Evolutionary conservation across 1,140 invertebrate genomes (phyloP), one percentile per base, ranked within the genome.

Genomic region (Penaeus chinensis): DNA sequence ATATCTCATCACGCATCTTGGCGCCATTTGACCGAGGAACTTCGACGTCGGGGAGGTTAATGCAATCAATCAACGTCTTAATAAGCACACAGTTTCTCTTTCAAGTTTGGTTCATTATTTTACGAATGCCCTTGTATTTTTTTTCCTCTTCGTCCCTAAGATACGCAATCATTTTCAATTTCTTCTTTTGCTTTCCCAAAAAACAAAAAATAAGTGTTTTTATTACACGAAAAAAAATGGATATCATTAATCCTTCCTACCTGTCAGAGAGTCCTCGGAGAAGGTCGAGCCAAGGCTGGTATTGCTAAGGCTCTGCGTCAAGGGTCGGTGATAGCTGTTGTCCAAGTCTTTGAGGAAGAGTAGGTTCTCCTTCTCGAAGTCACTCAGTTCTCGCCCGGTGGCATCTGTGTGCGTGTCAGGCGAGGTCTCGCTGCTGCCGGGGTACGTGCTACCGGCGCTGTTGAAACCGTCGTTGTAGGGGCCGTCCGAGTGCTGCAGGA

Each of bases 281-380:
- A 84, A 89, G 54, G 81, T 83, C 20, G 89, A 89, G 10, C 82
- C 84, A 16, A 89, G 32, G 24, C 85, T 87, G 18, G 89, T 80
- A 19, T 89, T 89, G 65, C 81, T 84, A 20, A 69, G 27, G 37
- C 81, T 84, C 0, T 86, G 89, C 0, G 82, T 66, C 10, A 87
- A 20, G 13, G 85, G 71, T 5, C 65, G 47, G n/a, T 89, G 85
- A 60, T 89, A 89, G 71, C 85, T 89, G 89, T 89, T 89, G 66
- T 89, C 89, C 32, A 89, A 63, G 16, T 89, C 76, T 13, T 65
- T 78, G 42, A 89, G 54, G 42, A 89, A 89, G 0, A 89, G 76
- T 3, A 89, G 60, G 54, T 89, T 89, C 60, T 89, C 89, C 77
- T 87, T 87, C 65, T 89, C 89, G 63, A 89, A 89, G 37, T 89